These are phyloP conservation scores for Tiaroga cobitis DNA, from an alignment of 2,797 vertebrate genomes.

Conservation along the genomic window DNA sequence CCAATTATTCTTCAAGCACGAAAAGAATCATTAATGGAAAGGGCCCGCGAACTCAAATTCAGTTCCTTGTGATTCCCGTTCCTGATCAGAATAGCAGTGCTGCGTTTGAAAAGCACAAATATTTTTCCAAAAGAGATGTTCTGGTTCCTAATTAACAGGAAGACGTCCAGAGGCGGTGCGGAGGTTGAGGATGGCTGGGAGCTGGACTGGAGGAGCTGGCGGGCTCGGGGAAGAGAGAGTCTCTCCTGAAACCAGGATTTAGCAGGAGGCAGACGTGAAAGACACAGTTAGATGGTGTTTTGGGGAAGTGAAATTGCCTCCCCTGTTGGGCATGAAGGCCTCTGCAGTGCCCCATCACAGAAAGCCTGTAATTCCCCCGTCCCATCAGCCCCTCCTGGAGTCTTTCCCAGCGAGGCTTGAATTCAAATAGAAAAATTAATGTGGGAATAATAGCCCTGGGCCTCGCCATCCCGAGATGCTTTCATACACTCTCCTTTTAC, in stretches of 20 bases:
- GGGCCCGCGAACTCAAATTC: neutral
- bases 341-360: constrained; percentile 69
- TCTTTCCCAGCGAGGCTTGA: constrained; percentile 77
- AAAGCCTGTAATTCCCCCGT: constrained; percentile 47
- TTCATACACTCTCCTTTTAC: constrained; percentile 70
- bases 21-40: neutral
- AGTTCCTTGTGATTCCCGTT: no score
- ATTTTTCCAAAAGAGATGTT: constrained; percentile 53
- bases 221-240: constrained; percentile 8
- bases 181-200: constrained; percentile 26
- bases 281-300: constrained; percentile 64
- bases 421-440: constrained; percentile 90
- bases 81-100: neutral
- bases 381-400: constrained; percentile 61
- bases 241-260: constrained; percentile 21
- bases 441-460: constrained; percentile 82
- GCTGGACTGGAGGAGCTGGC: constrained; percentile 31
- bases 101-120: constrained; percentile 30
- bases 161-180: constrained; percentile 39
- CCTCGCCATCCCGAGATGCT: constrained; percentile 61
- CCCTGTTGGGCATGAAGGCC: constrained; percentile 76
- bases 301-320: constrained; percentile 76
- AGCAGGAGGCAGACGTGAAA: constrained; percentile 8
- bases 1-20: neutral
- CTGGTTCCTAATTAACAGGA: constrained; percentile 62